Base-by-base conservation (phyloP, 2,113 vertebrate species). In the Cercocebus atys region DNA sequence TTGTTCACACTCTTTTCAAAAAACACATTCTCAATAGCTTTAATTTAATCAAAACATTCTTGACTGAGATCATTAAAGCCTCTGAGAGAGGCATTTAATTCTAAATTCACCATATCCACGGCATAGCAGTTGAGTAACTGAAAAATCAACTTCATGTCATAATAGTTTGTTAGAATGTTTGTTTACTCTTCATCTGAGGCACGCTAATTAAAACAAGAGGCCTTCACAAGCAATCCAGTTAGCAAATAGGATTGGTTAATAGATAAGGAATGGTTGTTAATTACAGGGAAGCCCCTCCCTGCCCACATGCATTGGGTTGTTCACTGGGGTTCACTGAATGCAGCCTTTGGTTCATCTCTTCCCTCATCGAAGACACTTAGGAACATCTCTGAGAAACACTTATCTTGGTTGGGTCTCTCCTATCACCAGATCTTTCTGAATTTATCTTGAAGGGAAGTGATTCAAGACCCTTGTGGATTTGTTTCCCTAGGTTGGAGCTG, bases 161-260 rank as follows among this genome's bases (percentile, higher is more conserved):
- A 98, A 97, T 97, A 98, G 98, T 98, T 98, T 98, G 97, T 98
- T 98, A 98, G 97, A 98, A 98, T 98, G 98, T 98, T 98, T 98
- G 98, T 99, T 98, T 98, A 98, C 97, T 98, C 98, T 98, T 98
- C 97, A 98, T 79, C 97, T 98, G 98, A 98, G 98, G 98, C 97
- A 98, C 18, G 80, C 97, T 99, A 98, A 98, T 98, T 98, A 98
- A 98, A 98, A 97, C 98, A 98, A 99, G 99, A 98, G 99, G 98
- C 94, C 98, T 98, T 98, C 98, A 98, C 90, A 97, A 98, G 98
- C 98, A 98, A 98, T 98, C 97, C 98, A 98, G 96, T 97, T 92
- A 98, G 97, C 93, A 98, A 98, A 98, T 97, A 94, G 97, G 98
- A 98, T 98, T 98, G 98, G 98, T 97, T 98, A 98, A 98, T 98